Conservation (phyloP, 2,113 vertebrate species). For the Protobothrops flavoviridis region DNA sequence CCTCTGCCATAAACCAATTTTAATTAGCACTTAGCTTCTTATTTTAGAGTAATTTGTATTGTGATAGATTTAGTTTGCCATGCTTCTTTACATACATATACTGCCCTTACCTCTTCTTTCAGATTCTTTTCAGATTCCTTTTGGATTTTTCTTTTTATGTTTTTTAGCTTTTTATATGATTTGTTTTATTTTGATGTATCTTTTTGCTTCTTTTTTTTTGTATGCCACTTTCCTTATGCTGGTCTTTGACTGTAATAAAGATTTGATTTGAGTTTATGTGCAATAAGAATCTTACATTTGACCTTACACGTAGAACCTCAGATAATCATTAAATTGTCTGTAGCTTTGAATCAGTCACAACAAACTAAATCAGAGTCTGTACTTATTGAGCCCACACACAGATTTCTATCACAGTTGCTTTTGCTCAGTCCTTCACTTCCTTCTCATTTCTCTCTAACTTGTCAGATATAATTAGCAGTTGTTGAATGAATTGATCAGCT, state of each 20-base stretch:
- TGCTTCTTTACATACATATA: neutral
- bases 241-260: neutral
- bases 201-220: neutral
- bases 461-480: slow-evolving; percentile 66
- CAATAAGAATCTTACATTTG: neutral
- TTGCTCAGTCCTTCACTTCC: slow-evolving; percentile 22
- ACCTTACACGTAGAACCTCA: neutral
- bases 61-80: neutral
- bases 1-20: neutral
- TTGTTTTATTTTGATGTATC: neutral
- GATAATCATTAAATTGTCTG: neutral
- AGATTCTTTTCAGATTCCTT: neutral
- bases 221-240: neutral
- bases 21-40: neutral
- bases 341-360: slow-evolving; percentile 8
- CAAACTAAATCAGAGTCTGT: slow-evolving; percentile 1
- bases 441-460: slow-evolving; percentile 49
- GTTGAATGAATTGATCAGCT: slow-evolving; percentile 69
- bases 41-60: neutral
- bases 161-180: neutral
- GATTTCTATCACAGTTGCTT: slow-evolving; percentile 26
- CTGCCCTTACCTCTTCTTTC: neutral
- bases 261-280: neutral
- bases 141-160: neutral
- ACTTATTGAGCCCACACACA: neutral